Evolutionary conservation across 2,888 invertebrate genomes (phyloP), one percentile per base, ranked within the genome.

Genomic region (Emmelina monodactyla): DNA sequence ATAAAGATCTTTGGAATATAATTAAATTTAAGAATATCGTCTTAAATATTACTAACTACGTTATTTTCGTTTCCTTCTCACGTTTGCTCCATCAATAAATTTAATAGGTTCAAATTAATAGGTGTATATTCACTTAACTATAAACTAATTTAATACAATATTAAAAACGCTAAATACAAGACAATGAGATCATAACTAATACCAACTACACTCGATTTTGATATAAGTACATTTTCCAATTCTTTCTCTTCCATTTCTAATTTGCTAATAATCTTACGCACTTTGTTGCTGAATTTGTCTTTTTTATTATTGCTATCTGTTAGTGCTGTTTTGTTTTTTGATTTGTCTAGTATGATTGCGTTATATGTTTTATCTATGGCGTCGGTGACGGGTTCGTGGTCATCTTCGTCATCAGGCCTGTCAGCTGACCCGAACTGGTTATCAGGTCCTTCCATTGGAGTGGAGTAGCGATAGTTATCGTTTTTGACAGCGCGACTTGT

Each of bases 341-440:
- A 31, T 51, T 14, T 42, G 41, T n/a, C n/a, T n/a, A n/a, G n/a
- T n/a, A 19, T 19, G 9, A 5, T 19, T 19, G 38, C 16, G 37
- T 49, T 45, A 29, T 42, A 37, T 11, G 44, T 38, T 37, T 47
- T 41, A 1, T 49, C 40, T 10, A 50, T 40, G 2, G 33, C 45
- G 46, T 39, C 62, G 1, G 43, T n/a, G n/a, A n/a, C 47, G 6
- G 45, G 34, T 36, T 70, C 70, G 16, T 50, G 61, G 25, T 78
- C 78, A 34, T 84, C 85, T 51, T 84, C 84, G 45, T 88, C 88
- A 49, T 86, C 85, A 41, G 87, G 85, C 45, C 84, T 83, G 58
- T 90, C 89, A 15, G 88, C 88, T 10, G 88, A 88, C 14, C 88
- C 88, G 43, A 85, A 85, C 51, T 86, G 86, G 51, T 88, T 85